Percentiles rank a stretch among this genome's conserved stretches.
These are phyloP conservation scores for Acrobasis consociella DNA, from an alignment of 2,888 invertebrate genomes.

Conservation along the genomic window DNA sequence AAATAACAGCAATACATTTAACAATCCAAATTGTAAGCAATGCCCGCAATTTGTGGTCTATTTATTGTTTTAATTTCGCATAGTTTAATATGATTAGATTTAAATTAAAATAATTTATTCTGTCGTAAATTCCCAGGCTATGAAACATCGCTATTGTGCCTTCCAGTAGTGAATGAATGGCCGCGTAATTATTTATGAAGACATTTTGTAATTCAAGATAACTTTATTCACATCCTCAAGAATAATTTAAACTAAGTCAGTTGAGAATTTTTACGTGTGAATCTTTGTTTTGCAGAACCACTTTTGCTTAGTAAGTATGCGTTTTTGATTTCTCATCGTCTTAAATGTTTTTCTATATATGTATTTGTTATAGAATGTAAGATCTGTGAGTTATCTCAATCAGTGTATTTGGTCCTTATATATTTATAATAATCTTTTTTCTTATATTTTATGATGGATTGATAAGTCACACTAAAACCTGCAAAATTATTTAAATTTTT, in stretches of 20 bases:
- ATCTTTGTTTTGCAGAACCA: not conserved
- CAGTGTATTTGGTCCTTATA: too few species aligned
- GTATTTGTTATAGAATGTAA: too few species aligned
- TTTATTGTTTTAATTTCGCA: slow-evolving; percentile 13
- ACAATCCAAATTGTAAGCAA: not conserved
- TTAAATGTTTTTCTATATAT: too few species aligned
- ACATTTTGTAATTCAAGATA: slow-evolving; percentile 17
- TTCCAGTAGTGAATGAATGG: slow-evolving; percentile 14
- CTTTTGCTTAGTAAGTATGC: not conserved
- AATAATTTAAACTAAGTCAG: not conserved
- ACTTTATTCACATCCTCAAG: slow-evolving; percentile 9
- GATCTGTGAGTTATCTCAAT: too few species aligned
- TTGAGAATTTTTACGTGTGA: not conserved
- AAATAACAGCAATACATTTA: not conserved
- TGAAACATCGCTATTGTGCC: slow-evolving; percentile 13
- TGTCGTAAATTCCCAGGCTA: slow-evolving; percentile 7
- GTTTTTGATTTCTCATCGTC: too few species aligned
- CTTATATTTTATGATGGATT: too few species aligned
- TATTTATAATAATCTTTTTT: too few species aligned
- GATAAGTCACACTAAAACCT: too few species aligned
- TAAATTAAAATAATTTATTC: slow-evolving; percentile 17
- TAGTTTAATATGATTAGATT: slow-evolving; percentile 13
- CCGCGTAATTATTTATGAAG: slow-evolving; percentile 15
- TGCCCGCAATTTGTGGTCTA: not conserved
- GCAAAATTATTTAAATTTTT: too few species aligned